Evolutionary conservation across 2,888 invertebrate genomes (phyloP).

Genomic region (Melanotus villosus): DNA sequence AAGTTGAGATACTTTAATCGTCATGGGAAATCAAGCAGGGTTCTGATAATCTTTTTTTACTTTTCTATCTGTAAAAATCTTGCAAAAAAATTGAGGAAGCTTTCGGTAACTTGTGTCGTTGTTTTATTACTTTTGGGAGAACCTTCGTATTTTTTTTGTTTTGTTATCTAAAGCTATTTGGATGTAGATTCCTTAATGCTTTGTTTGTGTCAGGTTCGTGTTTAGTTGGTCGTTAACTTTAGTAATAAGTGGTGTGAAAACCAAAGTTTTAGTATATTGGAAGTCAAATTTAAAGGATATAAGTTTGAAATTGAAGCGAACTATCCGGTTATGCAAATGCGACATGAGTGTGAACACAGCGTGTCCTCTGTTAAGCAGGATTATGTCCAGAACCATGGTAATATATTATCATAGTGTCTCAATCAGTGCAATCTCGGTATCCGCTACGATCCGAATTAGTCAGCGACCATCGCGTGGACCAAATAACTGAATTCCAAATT

Average conservation of each 20-base stretch:
- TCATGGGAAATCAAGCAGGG: no score
- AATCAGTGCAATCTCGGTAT: slow-evolving; percentile 49
- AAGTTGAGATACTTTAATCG: no score
- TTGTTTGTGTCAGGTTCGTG: background rate
- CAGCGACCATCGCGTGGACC: slow-evolving; percentile 43
- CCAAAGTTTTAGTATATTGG: slow-evolving; percentile 11
- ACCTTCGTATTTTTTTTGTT: no score
- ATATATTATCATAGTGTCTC: slow-evolving; percentile 59
- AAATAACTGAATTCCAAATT: slow-evolving; percentile 42
- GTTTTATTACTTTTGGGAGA: no score
- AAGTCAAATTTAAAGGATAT: slow-evolving; percentile 19
- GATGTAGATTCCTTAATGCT: background rate
- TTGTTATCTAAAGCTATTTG: no score
- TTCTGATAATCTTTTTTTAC: no score
- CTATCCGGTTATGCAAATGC: slow-evolving; percentile 59
- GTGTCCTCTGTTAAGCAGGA: slow-evolving; percentile 57
- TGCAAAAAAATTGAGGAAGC: no score
- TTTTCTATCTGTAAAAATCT: no score
- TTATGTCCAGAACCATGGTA: slow-evolving; percentile 56
- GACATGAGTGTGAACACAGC: slow-evolving; percentile 58
- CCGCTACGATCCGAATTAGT: slow-evolving; percentile 40
- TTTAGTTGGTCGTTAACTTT: slow-evolving; percentile 5
- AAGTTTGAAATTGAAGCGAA: slow-evolving; percentile 43
- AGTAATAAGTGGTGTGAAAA: slow-evolving; percentile 13
- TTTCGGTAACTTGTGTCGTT: no score